A percentile compares a stretch with the other conserved stretches of the same genome.
phyloP scores from a whole-genome alignment of 1,140 invertebrate species.

The Camponotus floridanus region DNA sequence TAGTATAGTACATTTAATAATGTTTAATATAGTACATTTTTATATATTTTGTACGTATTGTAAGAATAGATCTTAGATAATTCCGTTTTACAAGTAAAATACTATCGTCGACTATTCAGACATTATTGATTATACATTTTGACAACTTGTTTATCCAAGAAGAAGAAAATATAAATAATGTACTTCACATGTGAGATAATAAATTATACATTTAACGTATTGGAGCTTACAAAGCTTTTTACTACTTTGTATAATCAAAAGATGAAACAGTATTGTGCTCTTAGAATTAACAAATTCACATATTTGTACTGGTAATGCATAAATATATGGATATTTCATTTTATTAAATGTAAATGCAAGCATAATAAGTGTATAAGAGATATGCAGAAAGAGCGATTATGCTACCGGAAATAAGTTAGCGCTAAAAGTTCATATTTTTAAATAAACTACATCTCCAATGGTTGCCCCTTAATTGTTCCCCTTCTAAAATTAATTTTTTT shows the following conservation, averaged over 20 bases:
- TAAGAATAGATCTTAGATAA: constrained; percentile 28
- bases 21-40: constrained; percentile 19
- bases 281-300: constrained; percentile 18
- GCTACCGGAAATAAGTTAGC: too few relatives aligned
- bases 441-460: too few relatives aligned
- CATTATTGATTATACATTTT: not conserved
- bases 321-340: not conserved
- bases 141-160: not conserved
- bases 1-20: constrained; percentile 15
- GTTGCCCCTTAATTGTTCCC: too few relatives aligned
- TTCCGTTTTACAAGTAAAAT: not conserved
- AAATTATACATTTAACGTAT: constrained; percentile 9
- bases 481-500: too few relatives aligned
- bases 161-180: not conserved
- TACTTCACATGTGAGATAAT: not conserved
- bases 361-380: not conserved
- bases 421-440: too few relatives aligned
- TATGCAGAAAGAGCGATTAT: too few relatives aligned
- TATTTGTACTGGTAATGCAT: constrained; percentile 5
- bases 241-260: not conserved
- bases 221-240: not conserved
- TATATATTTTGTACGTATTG: constrained; percentile 46
- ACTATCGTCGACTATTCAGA: constrained; percentile 5
- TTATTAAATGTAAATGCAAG: not conserved
- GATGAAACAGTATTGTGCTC: constrained; percentile 30